Conservation (phyloP, 2,797 vertebrate genomes). For the Coracias cyanogaster region DNA sequence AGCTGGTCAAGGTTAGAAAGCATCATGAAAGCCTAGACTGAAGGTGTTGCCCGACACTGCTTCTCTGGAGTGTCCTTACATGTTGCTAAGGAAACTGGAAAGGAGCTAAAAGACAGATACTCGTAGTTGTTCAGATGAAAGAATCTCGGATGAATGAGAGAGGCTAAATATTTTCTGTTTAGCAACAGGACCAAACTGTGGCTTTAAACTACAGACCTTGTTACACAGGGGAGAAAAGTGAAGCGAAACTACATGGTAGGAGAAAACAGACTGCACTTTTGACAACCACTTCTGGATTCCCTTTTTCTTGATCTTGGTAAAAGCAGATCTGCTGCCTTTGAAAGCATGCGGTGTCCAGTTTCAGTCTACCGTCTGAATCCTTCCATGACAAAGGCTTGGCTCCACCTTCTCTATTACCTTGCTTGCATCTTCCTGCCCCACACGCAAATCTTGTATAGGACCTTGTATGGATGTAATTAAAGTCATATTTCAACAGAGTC, state of each 20-base stretch:
- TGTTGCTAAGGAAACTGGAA: slow-evolving; percentile 51
- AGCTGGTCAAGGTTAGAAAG: slow-evolving; percentile 24
- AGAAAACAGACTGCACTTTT: neutral
- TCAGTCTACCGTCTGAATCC: neutral
- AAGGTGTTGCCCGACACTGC: neutral
- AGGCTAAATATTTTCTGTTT: slow-evolving; percentile 33
- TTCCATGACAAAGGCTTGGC: neutral
- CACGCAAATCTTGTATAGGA: neutral
- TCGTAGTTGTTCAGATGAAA: neutral
- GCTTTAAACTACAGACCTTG: neutral
- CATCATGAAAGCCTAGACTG: neutral
- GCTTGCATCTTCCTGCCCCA: neutral
- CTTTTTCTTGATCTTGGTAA: neutral
- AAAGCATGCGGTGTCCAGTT: neutral
- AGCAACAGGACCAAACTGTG: neutral
- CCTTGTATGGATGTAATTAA: neutral
- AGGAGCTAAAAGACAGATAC: slow-evolving; percentile 11
- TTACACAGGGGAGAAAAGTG: neutral
- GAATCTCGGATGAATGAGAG: neutral
- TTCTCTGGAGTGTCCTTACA: slow-evolving; percentile 24
- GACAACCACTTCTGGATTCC: neutral
- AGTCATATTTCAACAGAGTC: neutral
- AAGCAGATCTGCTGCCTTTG: neutral
- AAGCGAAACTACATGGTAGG: neutral
- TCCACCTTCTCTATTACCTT: neutral